Percentiles rank a stretch among this genome's conserved stretches.
phyloP scores from a whole-genome alignment of 1,140 invertebrate genomes.

The Drosophila kurseongensis region DNA sequence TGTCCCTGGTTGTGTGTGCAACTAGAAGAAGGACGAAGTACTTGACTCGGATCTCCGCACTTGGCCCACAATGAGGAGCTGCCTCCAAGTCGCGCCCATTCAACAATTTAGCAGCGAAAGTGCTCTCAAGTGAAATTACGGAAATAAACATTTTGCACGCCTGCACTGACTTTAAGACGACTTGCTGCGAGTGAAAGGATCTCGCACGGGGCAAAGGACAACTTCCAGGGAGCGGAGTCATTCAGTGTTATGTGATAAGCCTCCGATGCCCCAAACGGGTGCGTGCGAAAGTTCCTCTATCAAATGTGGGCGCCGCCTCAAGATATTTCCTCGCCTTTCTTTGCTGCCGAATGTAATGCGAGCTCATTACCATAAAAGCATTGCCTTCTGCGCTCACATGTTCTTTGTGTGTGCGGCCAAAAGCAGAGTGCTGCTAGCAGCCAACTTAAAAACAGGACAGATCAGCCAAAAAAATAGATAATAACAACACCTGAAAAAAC shows the following conservation, averaged over 20 bases:
- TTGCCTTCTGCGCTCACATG: slow-evolving; percentile 41
- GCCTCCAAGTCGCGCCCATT: slow-evolving; percentile 3
- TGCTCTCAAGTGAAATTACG: slow-evolving; percentile 61
- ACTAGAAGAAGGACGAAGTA: slow-evolving; percentile 6
- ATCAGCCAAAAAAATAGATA: no score
- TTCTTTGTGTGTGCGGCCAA: slow-evolving; percentile 1
- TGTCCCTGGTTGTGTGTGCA: slow-evolving; percentile 8
- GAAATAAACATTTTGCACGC: slow-evolving; percentile 73
- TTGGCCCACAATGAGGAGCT: background rate
- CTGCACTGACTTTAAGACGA: slow-evolving; percentile 58
- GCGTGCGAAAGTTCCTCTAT: slow-evolving; percentile 32
- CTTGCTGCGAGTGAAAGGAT: slow-evolving; percentile 4
- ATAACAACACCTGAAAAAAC: no score
- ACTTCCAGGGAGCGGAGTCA: slow-evolving; percentile 18
- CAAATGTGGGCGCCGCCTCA: slow-evolving; percentile 60
- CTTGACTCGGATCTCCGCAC: background rate
- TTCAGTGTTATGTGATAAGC: slow-evolving; percentile 68
- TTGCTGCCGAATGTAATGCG: slow-evolving; percentile 69
- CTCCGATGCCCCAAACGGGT: slow-evolving; percentile 27
- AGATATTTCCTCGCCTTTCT: slow-evolving; percentile 56
- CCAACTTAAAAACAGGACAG: no score
- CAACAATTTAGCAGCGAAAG: slow-evolving; percentile 33
- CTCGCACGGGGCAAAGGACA: background rate
- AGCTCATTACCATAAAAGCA: slow-evolving; percentile 82
- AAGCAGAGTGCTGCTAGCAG: no score